Evolutionary conservation across 1,140 invertebrate species (phyloP), one percentile per base, ranked within the genome.

Genomic region (Heliconius himera): DNA sequence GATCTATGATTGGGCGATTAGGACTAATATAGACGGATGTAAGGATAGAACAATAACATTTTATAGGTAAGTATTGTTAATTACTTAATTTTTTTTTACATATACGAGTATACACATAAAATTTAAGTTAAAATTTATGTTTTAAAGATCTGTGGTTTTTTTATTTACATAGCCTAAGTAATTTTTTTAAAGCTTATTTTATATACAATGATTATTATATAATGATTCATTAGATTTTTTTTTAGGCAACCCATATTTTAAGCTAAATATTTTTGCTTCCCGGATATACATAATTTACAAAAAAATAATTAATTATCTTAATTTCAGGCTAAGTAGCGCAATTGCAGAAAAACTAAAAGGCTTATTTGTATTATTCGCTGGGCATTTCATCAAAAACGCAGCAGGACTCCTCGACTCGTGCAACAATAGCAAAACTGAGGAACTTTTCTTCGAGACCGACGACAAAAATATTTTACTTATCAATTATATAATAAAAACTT

Each of bases 291-390:
- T n/a, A 20, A 54, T n/a, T 54, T 54, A 54, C 18, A 54, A 16
- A 46, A 46, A 36, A 36, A 6, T 33, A 18, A 54, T n/a, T 54
- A 20, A 3, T 18, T 8, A 29, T 22, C 26, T 16, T 2, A 6
- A 29, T 66, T 90, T 91, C 91, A 96, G 97, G 87, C 88, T 98
- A 41, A 97, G 97, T 70, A 96, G 95, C 74, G 96, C 96, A 33
- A 96, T 99, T 77, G 97, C 98, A 0, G 96, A 98, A 72, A 96
- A 96, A 74, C 91, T 99, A 11, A 98, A 98, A 91, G 97, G 97
- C 33, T 94, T 99, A 0, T 99, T 99, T 90, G 96, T 98, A 2
- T 92, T 98, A 36, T 99, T 99, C 91, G 98, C 98, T 73, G 97
- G 97, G 8, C 97, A 98, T 85, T 97, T 99, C 83, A 93, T 99